A percentile compares a stretch with the other conserved stretches of the same genome.
Evolutionary conservation across 2,113 vertebrate genomes (phyloP).

Genomic region (Eublepharis macularius): DNA sequence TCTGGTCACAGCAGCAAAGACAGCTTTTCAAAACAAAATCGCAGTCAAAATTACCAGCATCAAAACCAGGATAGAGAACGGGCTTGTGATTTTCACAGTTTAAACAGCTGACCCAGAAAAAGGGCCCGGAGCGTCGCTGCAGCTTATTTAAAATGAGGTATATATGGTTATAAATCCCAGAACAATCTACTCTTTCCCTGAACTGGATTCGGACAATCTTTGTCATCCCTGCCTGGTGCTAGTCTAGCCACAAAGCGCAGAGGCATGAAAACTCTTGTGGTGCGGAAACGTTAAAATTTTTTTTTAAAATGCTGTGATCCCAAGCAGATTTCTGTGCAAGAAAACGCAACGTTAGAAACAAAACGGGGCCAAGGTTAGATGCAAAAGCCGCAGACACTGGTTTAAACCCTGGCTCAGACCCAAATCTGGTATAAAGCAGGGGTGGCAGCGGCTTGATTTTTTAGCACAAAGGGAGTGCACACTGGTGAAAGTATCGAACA

Average conservation of each 20-base stretch:
- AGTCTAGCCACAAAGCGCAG: constrained; percentile 61
- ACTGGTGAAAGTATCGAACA: background rate
- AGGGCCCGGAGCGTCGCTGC: constrained; percentile 50
- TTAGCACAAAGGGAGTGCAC: background rate
- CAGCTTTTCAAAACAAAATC: background rate
- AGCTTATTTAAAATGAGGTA: constrained; percentile 74
- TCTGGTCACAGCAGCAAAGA: constrained; percentile 53
- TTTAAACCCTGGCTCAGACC: background rate
- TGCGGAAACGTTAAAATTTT: no score
- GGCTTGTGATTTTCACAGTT: constrained; percentile 62
- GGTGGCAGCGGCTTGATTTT: background rate
- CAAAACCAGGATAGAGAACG: constrained; percentile 27
- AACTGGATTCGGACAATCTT: constrained; percentile 66
- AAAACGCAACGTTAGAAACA: constrained; percentile 54
- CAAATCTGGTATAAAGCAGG: rapidly evolving
- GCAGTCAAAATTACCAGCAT: background rate
- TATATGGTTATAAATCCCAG: constrained; percentile 64
- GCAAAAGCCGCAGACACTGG: background rate
- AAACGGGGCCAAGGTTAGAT: background rate
- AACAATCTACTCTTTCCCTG: constrained; percentile 63
- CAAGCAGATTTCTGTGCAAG: constrained; percentile 70
- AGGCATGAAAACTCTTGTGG: constrained; percentile 64
- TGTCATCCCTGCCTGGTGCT: constrained; percentile 32
- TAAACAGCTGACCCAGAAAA: constrained; percentile 25
- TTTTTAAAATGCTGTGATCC: constrained; percentile 51